Conservation (phyloP, 2,113 vertebrate genomes). For the Myocastor coypus region DNA sequence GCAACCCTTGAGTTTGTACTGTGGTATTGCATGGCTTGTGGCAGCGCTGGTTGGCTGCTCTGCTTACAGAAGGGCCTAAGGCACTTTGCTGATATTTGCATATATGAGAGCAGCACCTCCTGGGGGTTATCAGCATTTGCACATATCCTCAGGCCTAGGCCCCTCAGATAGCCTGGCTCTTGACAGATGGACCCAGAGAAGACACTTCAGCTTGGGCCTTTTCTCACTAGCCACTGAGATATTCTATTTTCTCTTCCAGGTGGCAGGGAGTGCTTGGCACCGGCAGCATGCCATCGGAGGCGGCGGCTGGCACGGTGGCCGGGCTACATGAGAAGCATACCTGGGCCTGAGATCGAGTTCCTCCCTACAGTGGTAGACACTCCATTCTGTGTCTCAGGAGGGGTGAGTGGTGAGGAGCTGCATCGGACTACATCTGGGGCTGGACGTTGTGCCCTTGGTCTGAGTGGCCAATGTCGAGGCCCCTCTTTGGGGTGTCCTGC, state of each 20-base stretch:
- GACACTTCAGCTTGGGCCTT: neutral
- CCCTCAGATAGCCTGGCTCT: neutral
- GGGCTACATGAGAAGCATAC: slow-evolving; percentile 89
- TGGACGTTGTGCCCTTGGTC: neutral
- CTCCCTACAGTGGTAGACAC: slow-evolving; percentile 29
- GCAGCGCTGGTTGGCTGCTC: neutral
- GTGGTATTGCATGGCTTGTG: rapidly evolving
- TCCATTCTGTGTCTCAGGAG: neutral
- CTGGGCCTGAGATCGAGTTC: slow-evolving; percentile 61
- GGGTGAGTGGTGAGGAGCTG: neutral
- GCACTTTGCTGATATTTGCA: neutral
- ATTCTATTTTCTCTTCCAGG: slow-evolving; percentile 77
- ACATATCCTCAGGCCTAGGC: rapidly evolving
- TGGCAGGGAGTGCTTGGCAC: slow-evolving; percentile 69
- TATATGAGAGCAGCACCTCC: rapidly evolving
- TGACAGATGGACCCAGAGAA: neutral
- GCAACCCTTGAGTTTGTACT: neutral
- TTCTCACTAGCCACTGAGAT: neutral
- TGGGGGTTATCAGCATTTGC: neutral
- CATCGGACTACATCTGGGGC: neutral
- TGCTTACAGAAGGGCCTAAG: neutral
- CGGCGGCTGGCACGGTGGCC: slow-evolving; percentile 88
- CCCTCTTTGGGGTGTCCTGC: neutral
- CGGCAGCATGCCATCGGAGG: slow-evolving; percentile 69
- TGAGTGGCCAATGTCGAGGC: neutral